Percentiles rank a stretch among this genome's conserved stretches.
Conservation (phyloP, 92 coral and sea anemone species). For the Heteractis magnifica region DNA sequence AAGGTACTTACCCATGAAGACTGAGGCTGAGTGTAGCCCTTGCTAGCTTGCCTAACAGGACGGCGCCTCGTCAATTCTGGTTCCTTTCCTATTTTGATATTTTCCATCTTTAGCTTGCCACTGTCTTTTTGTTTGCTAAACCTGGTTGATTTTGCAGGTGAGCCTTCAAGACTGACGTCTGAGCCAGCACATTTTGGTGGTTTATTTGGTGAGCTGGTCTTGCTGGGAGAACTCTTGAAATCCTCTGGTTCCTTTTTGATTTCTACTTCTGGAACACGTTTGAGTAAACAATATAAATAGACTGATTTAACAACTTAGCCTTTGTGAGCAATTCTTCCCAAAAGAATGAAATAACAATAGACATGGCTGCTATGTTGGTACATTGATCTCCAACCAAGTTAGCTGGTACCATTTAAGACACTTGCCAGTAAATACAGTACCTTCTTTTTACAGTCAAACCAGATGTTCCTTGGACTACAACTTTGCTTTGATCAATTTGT, state of each 20-base stretch:
- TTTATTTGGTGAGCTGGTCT: not conserved
- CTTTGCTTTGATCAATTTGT: no score
- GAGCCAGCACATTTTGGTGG: conserved; percentile 1
- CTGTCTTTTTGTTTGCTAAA: conserved; percentile 55
- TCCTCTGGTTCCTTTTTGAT: conserved; percentile 5
- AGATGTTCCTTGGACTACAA: no score
- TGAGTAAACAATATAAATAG: not conserved
- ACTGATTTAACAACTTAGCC: no score
- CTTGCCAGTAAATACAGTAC: no score
- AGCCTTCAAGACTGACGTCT: not conserved
- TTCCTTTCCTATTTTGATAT: conserved; percentile 68
- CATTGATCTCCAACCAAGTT: no score
- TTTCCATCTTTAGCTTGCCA: conserved; percentile 64
- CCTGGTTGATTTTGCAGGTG: conserved; percentile 53
- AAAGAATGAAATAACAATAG: no score
- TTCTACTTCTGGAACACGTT: conserved; percentile 1
- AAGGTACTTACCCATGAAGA: conserved; percentile 15
- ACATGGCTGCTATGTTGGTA: no score
- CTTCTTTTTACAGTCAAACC: no score
- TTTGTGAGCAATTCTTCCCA: no score
- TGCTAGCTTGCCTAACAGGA: conserved; percentile 79
- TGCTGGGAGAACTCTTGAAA: not conserved
- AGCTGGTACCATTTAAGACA: no score
- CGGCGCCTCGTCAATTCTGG: conserved; percentile 82
- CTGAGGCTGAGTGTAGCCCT: conserved; percentile 4